Base-by-base conservation (phyloP, 2,797 vertebrate species). In the Enteromius afrohamiltoni region DNA sequence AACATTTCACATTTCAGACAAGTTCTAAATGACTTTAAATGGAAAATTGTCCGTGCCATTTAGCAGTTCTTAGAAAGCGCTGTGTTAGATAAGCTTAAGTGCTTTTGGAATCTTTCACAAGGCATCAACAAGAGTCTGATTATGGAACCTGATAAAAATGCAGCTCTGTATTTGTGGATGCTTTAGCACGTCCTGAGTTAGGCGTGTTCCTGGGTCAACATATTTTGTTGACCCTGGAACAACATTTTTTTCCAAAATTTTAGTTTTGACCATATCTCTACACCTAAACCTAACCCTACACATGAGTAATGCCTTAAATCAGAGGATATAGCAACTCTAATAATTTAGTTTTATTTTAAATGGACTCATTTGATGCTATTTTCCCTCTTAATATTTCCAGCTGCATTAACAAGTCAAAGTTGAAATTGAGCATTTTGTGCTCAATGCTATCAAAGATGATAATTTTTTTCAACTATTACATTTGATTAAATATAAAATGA, bases 11-110 rank as follows among this genome's bases (percentile, higher is more conserved):
- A 34, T 58, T n/a, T n/a, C n/a, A n/a, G n/a, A n/a, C 19, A 42
- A 55, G 29, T 75, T 75, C 45, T 29, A 55, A 75, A 37, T 55
- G 1, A 37, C 31, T 51, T 51, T 21, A 73, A 55, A 75, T 55
- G 47, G 70, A 75, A 75, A 75, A 55, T 37, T 55, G 4, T 13
- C 2, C 17, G 17, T 74, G 29, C 31, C 26, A 53, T 53, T 53
- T n/a, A 53, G 29, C 47, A 74, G 47, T 55, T 34, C 11, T 14
- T 55, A 34, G 26, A 19, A 64, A 75, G 49, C 1, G 31, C 19
- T 6, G 19, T 70, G 68, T 55, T 34, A 7, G 14, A 58, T 55
- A 26, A 55, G 49, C 29, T 11, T 34, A 45, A 29, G 13, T 26
- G 26, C n/a, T 74, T 53, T 26, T 71, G 42, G 23, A 53, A 31